A percentile compares a stretch with the other conserved stretches of the same genome.
phyloP scores from a whole-genome alignment of 2,888 invertebrate genomes.

The Xestia ashworthii region DNA sequence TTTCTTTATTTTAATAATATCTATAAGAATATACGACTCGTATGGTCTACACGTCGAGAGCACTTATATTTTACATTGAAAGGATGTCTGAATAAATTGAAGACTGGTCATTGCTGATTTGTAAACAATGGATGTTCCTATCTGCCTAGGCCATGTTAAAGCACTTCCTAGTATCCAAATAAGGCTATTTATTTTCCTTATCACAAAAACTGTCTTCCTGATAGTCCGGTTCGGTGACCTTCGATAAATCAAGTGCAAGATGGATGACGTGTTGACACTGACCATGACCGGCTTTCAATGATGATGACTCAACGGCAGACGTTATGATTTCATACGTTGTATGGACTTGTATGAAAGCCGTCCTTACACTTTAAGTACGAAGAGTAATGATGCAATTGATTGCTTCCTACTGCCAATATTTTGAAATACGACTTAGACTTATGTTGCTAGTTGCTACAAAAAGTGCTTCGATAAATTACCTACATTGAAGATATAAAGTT shows the following conservation, averaged over 20 bases:
- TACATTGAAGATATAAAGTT: not conserved
- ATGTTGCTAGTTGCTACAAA: not conserved
- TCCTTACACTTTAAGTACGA: constrained; percentile 2
- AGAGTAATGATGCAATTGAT: constrained; percentile 28
- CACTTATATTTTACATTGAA: constrained; percentile 36
- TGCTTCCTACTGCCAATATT: constrained; percentile 31
- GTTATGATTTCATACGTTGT: constrained; percentile 20
- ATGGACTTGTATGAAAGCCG: constrained; percentile 32
- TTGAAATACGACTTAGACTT: not conserved
- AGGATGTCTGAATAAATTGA: constrained; percentile 27
- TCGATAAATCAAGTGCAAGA: constrained; percentile 58
- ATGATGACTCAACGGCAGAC: constrained; percentile 58
- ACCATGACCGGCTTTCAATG: constrained; percentile 68
- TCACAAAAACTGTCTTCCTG: constrained; percentile 53
- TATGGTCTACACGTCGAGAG: constrained; percentile 6
- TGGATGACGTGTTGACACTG: constrained; percentile 61
- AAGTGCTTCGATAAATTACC: not conserved
- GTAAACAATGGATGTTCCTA: constrained; percentile 48
- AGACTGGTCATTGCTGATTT: constrained; percentile 32
- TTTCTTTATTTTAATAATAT: constrained; percentile 64
- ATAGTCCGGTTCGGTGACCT: constrained; percentile 42
- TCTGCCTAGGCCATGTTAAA: constrained; percentile 33
- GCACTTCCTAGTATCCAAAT: constrained; percentile 44
- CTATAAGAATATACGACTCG: constrained; percentile 22
- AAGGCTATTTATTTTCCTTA: constrained; percentile 59